Conservation (phyloP, 1,140 invertebrate genomes). For the Drosophila bocqueti region DNA sequence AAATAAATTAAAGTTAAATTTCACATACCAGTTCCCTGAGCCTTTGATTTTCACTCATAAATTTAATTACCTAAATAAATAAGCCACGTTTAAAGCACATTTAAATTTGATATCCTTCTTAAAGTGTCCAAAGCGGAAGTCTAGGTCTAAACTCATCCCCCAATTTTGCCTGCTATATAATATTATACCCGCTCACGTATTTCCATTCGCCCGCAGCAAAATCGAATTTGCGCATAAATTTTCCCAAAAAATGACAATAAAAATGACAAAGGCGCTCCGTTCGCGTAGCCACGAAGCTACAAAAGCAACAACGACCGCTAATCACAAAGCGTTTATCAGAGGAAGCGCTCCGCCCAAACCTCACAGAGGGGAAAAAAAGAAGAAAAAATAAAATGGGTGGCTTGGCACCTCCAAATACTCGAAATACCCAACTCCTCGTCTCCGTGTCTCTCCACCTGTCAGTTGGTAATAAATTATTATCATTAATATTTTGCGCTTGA, state of each 20-base stretch:
- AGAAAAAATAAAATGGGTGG: neutral
- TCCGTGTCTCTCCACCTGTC: conserved; percentile 56
- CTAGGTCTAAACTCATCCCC: conserved; percentile 4
- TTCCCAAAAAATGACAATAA: conserved; percentile 64
- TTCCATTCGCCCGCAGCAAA: conserved; percentile 31
- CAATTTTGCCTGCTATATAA: neutral
- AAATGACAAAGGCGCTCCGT: conserved; percentile 54
- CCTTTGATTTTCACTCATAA: neutral
- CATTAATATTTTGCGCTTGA: conserved; percentile 78
- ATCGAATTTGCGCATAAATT: conserved; percentile 74
- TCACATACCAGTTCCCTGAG: neutral
- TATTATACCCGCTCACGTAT: conserved; percentile 49
- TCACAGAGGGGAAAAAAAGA: neutral
- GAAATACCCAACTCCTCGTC: neutral
- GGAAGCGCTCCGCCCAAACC: conserved; percentile 10
- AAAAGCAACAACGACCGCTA: conserved; percentile 56
- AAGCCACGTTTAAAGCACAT: neutral
- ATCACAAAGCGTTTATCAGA: conserved; percentile 73
- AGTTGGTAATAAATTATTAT: conserved; percentile 76
- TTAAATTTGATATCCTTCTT: conserved; percentile 19
- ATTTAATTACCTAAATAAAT: conserved; percentile 12
- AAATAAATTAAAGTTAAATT: neutral
- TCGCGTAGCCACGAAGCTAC: conserved; percentile 31
- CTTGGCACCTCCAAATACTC: conserved; percentile 27
- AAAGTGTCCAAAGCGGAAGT: conserved; percentile 7